Evolutionary conservation across 2,888 invertebrate species (phyloP).

Genomic region (Coecobrya sp.): DNA sequence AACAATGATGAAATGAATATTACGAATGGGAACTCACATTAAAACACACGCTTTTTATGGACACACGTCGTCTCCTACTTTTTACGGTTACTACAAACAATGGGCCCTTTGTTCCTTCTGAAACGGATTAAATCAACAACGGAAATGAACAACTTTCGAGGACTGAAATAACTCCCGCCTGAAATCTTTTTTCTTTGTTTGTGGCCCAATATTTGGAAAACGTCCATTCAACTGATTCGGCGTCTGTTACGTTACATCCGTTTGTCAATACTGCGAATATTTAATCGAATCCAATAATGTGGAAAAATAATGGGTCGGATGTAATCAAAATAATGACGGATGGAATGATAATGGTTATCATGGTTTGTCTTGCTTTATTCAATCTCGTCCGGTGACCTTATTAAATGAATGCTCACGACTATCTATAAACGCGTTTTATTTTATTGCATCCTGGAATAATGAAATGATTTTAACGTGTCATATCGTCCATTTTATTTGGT

Average conservation of each 20-base stretch:
- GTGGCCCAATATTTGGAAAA: not conserved
- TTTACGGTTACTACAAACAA: not conserved
- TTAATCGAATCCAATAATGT: slow-evolving; percentile 9
- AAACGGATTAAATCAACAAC: slow-evolving; percentile 33
- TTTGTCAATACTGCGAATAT: slow-evolving; percentile 8
- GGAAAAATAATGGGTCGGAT: slow-evolving; percentile 14
- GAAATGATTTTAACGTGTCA: not conserved
- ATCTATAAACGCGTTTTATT: not conserved
- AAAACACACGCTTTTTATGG: not conserved
- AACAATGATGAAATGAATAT: slow-evolving; percentile 6
- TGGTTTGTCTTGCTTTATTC: not conserved
- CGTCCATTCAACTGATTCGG: not conserved
- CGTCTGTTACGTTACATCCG: not conserved
- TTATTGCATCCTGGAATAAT: not conserved
- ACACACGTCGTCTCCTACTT: not conserved
- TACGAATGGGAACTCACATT: not conserved
- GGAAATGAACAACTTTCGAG: slow-evolving; percentile 13
- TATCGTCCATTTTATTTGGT: not conserved
- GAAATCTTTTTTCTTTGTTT: not conserved
- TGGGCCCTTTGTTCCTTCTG: not conserved
- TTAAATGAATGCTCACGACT: not conserved
- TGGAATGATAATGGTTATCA: not conserved
- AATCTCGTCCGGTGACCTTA: not conserved
- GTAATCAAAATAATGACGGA: not conserved
- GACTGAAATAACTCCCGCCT: not conserved